Evolutionary conservation across 2,888 invertebrate genomes (phyloP).

Genomic region (Cylindroiulus punctatus): DNA sequence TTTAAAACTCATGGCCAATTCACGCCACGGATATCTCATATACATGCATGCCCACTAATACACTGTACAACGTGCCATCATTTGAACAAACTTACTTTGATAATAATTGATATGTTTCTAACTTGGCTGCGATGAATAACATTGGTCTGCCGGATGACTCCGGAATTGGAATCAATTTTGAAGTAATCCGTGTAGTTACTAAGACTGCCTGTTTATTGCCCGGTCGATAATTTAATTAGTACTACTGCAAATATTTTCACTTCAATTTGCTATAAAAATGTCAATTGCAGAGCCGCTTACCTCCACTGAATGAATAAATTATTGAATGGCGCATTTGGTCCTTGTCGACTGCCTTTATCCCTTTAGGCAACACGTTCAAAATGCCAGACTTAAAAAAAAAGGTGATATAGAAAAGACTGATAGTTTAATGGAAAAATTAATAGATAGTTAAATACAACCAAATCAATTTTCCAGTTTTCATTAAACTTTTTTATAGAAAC

Average conservation of each 20-base stretch:
- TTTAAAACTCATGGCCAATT: conserved; percentile 3
- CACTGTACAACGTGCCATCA: not conserved
- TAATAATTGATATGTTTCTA: conserved; percentile 79
- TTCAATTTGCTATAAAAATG: not conserved
- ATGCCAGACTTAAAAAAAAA: conserved; percentile 73
- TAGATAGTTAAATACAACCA: no score
- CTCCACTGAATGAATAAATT: conserved; percentile 82
- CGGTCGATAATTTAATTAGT: not conserved
- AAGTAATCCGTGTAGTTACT: conserved; percentile 82
- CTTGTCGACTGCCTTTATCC: conserved; percentile 90
- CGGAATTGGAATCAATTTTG: conserved; percentile 81
- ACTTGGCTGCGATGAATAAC: conserved; percentile 82
- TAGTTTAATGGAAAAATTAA: not conserved
- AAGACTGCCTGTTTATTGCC: conserved; percentile 71
- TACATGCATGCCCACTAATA: no score
- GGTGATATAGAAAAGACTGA: not conserved
- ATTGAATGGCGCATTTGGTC: conserved; percentile 87
- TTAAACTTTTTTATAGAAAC: no score
- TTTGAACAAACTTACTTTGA: conserved; percentile 72
- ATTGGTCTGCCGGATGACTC: conserved; percentile 81
- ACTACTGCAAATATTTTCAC: not conserved
- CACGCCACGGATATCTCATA: no score
- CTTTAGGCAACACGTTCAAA: conserved; percentile 83
- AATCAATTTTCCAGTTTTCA: no score
- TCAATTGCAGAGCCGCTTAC: conserved; percentile 56